Evolutionary conservation across 2,888 invertebrate genomes (phyloP), one percentile per base, ranked within the genome.

Genomic region (Patella ulyssiponensis): DNA sequence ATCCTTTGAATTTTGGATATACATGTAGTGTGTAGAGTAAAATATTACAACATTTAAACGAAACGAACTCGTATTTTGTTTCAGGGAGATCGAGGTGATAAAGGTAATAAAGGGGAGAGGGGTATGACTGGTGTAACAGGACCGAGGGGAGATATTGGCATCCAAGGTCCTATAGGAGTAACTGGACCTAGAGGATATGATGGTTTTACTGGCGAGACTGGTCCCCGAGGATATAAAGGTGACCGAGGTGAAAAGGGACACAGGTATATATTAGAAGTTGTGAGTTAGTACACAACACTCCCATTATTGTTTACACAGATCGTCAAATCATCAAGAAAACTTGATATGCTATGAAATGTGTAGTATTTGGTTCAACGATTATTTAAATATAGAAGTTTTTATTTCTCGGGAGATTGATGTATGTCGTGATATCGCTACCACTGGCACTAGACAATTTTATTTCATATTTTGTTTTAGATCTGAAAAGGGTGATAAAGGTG

Each of bases 401-500:
- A 3, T 33, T 33, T 33, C 33, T 27, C 7, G 5, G 7, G 33
- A 33, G 33, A 5, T 33, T 5, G 7, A 4, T 33, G 7, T 33
- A 33, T 33, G 33, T 33, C 33, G 4, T 33, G 4, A 33, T 33
- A 4, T 33, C 33, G 33, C 33, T 33, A 33, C 3, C 33, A 4
- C 33, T 33, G 33, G 33, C 33, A 33, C 5, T 33, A 33, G 33
- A 33, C 33, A 33, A 33, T 33, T 33, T 33, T 33, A 33, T 33
- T 44, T 44, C 44, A 44, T 44, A 7, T 44, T 44, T 44, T 44
- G 44, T 44, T 64, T 20, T 23, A 70, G 51, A 17, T 69, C 70
- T 23, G 69, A 75, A n/a, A 53, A 27, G 11, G 75, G 75, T 5
- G 27, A 14, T 17, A 69, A 70, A 53, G 75, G 75, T 23, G 54